Evolutionary conservation across 2,113 vertebrate species (phyloP).

Genomic region (Nesoenas mayeri): DNA sequence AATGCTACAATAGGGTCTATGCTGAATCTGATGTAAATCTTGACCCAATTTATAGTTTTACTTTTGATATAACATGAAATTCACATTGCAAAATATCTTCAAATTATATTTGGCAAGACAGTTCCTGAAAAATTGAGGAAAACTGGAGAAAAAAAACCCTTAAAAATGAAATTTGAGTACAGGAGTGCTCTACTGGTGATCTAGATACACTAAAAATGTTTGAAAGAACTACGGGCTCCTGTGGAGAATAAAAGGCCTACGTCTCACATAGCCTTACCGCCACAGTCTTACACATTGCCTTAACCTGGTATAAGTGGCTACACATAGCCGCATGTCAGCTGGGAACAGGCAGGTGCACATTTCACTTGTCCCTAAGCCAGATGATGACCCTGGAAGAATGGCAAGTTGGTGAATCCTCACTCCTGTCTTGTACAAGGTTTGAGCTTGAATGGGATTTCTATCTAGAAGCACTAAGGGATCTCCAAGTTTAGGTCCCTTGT

Average conservation of each 20-base stretch:
- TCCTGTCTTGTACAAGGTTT: background rate
- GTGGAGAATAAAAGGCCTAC: background rate
- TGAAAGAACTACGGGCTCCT: background rate
- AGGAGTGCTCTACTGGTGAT: background rate
- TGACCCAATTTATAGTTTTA: slow-evolving; percentile 15
- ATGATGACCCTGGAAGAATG: background rate
- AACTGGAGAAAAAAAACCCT: background rate
- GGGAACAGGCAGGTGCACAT: background rate
- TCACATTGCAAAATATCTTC: slow-evolving; percentile 27
- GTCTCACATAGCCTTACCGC: background rate
- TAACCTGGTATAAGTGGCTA: background rate
- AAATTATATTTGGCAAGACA: slow-evolving; percentile 12
- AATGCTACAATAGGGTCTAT: background rate
- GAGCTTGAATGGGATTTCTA: background rate
- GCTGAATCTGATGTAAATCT: slow-evolving; percentile 32
- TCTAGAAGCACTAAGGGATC: background rate
- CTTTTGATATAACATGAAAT: background rate
- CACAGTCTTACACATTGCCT: background rate
- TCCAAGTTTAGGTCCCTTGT: background rate
- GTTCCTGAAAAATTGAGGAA: background rate
- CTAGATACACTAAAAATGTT: background rate
- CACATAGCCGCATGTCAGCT: background rate
- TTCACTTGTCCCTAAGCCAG: background rate
- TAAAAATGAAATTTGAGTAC: background rate
- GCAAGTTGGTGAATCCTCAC: background rate